Conservation (phyloP, 2,888 invertebrate species). For the Myopa tessellatipennis region DNA sequence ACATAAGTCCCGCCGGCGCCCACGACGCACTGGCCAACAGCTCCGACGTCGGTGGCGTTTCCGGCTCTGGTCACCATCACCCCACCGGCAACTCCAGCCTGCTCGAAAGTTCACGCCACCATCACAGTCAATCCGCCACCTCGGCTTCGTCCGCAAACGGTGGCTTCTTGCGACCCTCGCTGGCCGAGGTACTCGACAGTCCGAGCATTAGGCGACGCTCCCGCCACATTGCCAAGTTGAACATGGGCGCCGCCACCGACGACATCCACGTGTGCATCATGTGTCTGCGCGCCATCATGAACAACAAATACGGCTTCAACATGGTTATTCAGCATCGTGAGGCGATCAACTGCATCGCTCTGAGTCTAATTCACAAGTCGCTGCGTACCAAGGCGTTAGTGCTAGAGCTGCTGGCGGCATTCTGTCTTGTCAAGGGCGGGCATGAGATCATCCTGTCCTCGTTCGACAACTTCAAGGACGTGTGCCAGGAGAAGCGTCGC, state of each 20-base stretch:
- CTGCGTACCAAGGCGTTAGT: conserved; percentile 97
- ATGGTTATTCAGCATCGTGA: conserved; percentile 98
- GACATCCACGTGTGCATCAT: conserved; percentile 99
- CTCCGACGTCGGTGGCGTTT: conserved; percentile 48
- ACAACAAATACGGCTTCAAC: conserved; percentile 99
- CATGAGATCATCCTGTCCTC: conserved; percentile 97
- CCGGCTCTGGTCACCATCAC: conserved; percentile 50
- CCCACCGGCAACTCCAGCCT: conserved; percentile 49
- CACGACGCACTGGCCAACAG: conserved; percentile 48
- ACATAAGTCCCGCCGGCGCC: conserved; percentile 58
- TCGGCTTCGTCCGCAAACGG: conserved; percentile 43
- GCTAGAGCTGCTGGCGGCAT: conserved; percentile 95
- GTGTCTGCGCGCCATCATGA: conserved; percentile 99
- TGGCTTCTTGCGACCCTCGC: conserved; percentile 70
- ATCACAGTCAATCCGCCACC: conserved; percentile 42
- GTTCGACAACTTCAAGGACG: conserved; percentile 98
- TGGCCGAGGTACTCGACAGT: conserved; percentile 75
- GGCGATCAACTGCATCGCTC: conserved; percentile 97
- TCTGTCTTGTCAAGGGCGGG: conserved; percentile 99
- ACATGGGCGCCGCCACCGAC: conserved; percentile 96
- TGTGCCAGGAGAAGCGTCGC: conserved; percentile 84
- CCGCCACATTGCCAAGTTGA: conserved; percentile 86
- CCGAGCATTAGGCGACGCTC: conserved; percentile 80
- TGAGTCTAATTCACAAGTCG: conserved; percentile 96
- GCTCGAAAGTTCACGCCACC: conserved; percentile 52